Base-by-base conservation (phyloP, 2,797 vertebrate species). In the Xiphophorus birchmanni region DNA sequence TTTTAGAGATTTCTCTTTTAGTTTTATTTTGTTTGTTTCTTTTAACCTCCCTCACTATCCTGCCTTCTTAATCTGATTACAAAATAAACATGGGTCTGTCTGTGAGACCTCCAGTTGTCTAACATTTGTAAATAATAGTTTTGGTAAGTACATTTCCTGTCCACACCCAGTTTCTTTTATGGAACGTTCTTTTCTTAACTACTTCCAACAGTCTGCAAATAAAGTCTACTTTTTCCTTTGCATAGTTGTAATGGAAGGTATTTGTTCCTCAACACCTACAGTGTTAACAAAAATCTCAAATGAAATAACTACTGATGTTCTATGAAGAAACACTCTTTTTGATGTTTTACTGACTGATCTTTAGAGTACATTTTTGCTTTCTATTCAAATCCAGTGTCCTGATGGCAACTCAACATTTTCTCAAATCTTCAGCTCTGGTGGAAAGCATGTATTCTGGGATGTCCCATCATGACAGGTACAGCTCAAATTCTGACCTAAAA, bases 351-450 rank as follows among this genome's bases (percentile, higher is more conserved):
- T 42, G 37, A 10, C 11, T 67, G 18, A 42, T 42, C 12, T 35
- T 26, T 54, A 35, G 18, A n/a, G 18, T 35, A 60, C 42, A 56
- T 83, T 2, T 17, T 63, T 63, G 60, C 60, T 35, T 63, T 37
- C 56, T 83, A 44, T 85, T 35, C 0, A 71, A 82, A 83, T 88
- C 73, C 93, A 99, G 99, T 89, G 96, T 98, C 85, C 90, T 99
- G 84, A 97, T 98, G 88, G 96, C 97, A 78, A 97, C 97, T 63
- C 97, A 97, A 76, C 96, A 97, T 93, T 97, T 99, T 90, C 93
- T 99, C 88, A 97, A 95, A 90, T 98, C 95, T 80, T 94, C 97
- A 18, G 93, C 95, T 76, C 91, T 99, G 92, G 95, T 97, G 80
- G 93, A 96, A 92, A 95, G 87, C 91, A 96, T 98, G 94, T 99